Base-by-base conservation (phyloP, 2,888 invertebrate species). In the Nymphalis c-album region DNA sequence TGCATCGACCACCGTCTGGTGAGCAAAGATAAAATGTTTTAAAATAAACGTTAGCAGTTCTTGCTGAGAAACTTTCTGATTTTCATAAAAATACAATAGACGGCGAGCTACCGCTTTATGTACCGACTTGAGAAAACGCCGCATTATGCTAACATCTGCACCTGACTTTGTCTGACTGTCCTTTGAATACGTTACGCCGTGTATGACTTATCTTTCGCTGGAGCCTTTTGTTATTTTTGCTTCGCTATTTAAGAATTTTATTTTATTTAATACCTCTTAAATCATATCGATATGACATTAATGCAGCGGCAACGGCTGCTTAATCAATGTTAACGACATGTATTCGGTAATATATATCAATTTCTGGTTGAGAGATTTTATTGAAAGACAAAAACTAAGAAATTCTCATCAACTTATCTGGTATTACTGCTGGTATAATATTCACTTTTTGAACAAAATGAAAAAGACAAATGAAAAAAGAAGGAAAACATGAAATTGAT, bases 11-110 rank as follows among this genome's bases (percentile, higher is more conserved):
- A 60, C 51, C 67, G 55, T 51, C 69, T 67, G 69, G 63, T 45
- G 17, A 40, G 48, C 60, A 46, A 57, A 67, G 69, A 70, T 70
- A 70, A 70, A 70, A 62, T 67, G 61, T 58, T 70, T 67, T 70
- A 67, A 70, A 70, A 70, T 67, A 70, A 67, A 67, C 69, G 61
- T 67, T 62, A 35, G 55, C 55, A 53, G 63, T 63, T 46, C 58
- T 59, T 10, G 69, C 63, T 63, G 46, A 60, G 57, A 48, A 67
- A 70, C 69, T 70, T 70, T 70, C 63, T 70, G 69, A 70, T 70
- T 70, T 70, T 70, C 77, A 78, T 79, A 77, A 76, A 75, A 80
- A 76, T 80, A 77, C 80, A 78, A 78, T 78, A 74, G 53, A 55
- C 53, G 71, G 18, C 68, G 67, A 69, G 67, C 73, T 73, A 71